Evolutionary conservation across 1,140 invertebrate species (phyloP), one percentile per base, ranked within the genome.

Genomic region (Nasonia longicornis): DNA sequence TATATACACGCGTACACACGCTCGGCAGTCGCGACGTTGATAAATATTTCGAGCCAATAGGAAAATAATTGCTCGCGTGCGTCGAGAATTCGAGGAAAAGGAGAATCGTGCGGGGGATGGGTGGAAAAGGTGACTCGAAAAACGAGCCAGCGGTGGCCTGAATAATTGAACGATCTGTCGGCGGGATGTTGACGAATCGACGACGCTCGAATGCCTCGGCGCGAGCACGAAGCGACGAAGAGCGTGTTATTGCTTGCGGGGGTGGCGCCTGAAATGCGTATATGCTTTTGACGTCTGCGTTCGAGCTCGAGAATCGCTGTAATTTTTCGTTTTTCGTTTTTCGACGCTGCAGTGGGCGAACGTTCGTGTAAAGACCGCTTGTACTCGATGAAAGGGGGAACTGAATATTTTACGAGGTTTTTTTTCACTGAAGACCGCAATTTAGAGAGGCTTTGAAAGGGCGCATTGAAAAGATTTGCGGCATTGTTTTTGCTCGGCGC

Each of bases 91-190:
- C 3, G 66, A 69, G 29, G 66, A 16, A 69, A 31, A 26, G 29
- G 10, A 52, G 48, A 52, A 52, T 52, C 16, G 12, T 16, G 12
- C 1, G 16, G 11, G 48, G 48, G 12, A 3, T 35, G 38, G 38
- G 10, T 42, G 8, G 8, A 42, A 69, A 70, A 70, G 31, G 16
- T 35, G 69, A 70, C 12, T 70, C 35, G 35, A 70, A 70, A 70
- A 70, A 38, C 14, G 20, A 8, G 14, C 3, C 10, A 29, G 14
- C 10, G 26, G 11, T 67, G 26, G 69, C 16, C 16, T 38, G 31
- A 70, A 70, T 70, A 70, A 70, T 70, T 35, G 31, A 70, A 70
- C 69, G 31, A 70, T 70, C 69, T 70, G 35, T 70, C 69, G 69
- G 3, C 31, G 69, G 35, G 31, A 70, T 70, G 16, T 31, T 70